These are phyloP conservation scores for Heliconius aoede DNA, from an alignment of 2,888 invertebrate genomes.

Conservation along the genomic window DNA sequence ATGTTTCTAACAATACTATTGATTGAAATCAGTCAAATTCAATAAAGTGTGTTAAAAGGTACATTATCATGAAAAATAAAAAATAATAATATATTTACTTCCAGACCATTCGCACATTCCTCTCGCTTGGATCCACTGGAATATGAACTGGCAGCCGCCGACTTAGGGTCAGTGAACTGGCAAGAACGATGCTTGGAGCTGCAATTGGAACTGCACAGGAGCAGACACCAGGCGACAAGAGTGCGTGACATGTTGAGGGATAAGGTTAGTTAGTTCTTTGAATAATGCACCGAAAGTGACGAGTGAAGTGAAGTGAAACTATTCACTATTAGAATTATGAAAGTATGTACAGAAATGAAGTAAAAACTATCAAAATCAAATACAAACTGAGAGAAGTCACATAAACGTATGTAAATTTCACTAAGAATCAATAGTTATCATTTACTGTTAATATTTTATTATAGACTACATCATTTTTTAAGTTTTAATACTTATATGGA, in stretches of 20 bases:
- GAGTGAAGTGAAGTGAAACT: too few species aligned
- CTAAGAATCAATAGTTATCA: too few species aligned
- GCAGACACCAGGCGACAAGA: slow-evolving; percentile 93
- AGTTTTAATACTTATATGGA: too few species aligned
- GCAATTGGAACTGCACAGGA: slow-evolving; percentile 93
- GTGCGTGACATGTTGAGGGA: slow-evolving; percentile 94
- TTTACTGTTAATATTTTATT: too few species aligned
- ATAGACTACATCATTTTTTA: too few species aligned
- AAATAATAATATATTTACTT: slow-evolving; percentile 8
- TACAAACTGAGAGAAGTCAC: too few species aligned
- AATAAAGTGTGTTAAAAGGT: too few species aligned
- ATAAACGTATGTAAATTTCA: too few species aligned
- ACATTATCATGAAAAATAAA: not conserved
- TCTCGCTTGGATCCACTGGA: slow-evolving; percentile 74
- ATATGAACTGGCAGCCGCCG: slow-evolving; percentile 70
- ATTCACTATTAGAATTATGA: too few species aligned
- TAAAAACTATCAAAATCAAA: too few species aligned
- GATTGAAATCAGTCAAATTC: not conserved
- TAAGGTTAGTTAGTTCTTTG: slow-evolving; percentile 87
- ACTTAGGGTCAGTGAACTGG: slow-evolving; percentile 88
- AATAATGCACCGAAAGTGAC: too few species aligned
- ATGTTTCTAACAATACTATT: not conserved
- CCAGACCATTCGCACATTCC: slow-evolving; percentile 73
- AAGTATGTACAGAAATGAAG: too few species aligned
- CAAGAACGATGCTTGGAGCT: slow-evolving; percentile 94